Evolutionary conservation across 2,797 vertebrate species (phyloP), one percentile per base, ranked within the genome.

Genomic region (Halcyon leucocephala): DNA sequence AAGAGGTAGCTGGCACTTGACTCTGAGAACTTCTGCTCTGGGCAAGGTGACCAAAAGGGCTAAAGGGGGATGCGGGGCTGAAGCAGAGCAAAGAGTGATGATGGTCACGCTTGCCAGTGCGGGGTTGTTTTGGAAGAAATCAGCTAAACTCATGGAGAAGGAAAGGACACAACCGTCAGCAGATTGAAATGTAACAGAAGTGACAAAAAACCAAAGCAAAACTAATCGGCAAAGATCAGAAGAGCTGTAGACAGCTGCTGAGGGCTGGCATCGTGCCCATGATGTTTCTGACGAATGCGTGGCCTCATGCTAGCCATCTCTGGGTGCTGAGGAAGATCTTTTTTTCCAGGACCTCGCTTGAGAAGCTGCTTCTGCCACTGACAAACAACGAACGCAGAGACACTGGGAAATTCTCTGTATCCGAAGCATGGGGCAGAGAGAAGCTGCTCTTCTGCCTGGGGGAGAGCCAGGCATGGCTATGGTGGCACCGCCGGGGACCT

Each of bases 271-370:
- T 9, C 20, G 6, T 1, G 24, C 11, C 41, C 15, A 0, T 7
- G 12, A 25, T 1, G 7, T 21, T 22, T 42, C 24, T 5, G 2
- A 28, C 42, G 9, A 7, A 7, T 0, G 0, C 0, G 0, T 7
- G 18, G 19, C 21, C 24, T n/a, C 72, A 72, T 14, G 20, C 26
- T 42, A 12, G 21, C 21, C 60, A 1, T 16, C 46, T 29, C 86
- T 33, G 73, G 51, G 31, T 42, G 65, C 52, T 39, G 5, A 24
- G 7, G 33, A 52, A 29, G 65, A 37, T 26, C 0, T 0, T 25
- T 55, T 49, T 60, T 16, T 24, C 51, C n/a, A 7, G 1, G 4
- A 2, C 31, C 31, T 46, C 51, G 6, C 61, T 28, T 20, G 28
- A 76, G 48, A 55, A 71, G 51, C 39, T 28, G 13, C 37, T 61